Conservation (phyloP, 2,797 vertebrate species). For the Rachycentron canadum region DNA sequence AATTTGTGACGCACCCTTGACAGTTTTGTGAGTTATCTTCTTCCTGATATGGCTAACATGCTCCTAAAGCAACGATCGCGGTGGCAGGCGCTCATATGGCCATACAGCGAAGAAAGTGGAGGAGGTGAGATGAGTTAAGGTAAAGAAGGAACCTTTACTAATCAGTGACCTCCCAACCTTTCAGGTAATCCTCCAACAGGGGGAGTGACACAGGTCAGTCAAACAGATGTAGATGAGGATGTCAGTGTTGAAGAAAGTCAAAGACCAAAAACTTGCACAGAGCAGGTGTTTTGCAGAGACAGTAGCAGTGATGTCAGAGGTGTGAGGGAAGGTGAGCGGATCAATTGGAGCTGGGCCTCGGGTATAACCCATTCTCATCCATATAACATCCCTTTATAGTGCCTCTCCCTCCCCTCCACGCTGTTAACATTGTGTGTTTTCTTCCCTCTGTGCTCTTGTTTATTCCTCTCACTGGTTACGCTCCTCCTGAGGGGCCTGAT, state of each 20-base stretch:
- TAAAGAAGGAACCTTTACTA: conserved; percentile 42
- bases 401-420: conserved; percentile 21
- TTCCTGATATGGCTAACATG: conserved; percentile 68
- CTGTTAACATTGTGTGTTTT: conserved; percentile 46
- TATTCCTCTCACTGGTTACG: conserved; percentile 69
- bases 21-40: conserved; percentile 76
- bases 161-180: conserved; percentile 45
- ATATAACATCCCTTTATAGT: conserved; percentile 58
- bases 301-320: conserved; percentile 52
- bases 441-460: conserved; percentile 63
- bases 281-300: conserved; percentile 59
- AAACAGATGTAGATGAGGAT: conserved; percentile 62
- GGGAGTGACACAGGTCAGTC: conserved; percentile 61
- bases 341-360: conserved; percentile 72
- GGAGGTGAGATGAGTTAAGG: conserved; percentile 7
- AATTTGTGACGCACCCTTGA: conserved; percentile 79
- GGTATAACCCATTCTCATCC: conserved; percentile 70
- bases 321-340: conserved; percentile 67
- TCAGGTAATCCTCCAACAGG: conserved; percentile 49
- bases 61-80: conserved; percentile 57
- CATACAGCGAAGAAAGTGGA: conserved; percentile 44
- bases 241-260: conserved; percentile 47
- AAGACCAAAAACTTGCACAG: conserved; percentile 50
- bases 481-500: conserved; percentile 68
- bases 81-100: conserved; percentile 41